Conservation (phyloP, 2,888 invertebrate genomes). For the Drosophila trichaetosa region DNA sequence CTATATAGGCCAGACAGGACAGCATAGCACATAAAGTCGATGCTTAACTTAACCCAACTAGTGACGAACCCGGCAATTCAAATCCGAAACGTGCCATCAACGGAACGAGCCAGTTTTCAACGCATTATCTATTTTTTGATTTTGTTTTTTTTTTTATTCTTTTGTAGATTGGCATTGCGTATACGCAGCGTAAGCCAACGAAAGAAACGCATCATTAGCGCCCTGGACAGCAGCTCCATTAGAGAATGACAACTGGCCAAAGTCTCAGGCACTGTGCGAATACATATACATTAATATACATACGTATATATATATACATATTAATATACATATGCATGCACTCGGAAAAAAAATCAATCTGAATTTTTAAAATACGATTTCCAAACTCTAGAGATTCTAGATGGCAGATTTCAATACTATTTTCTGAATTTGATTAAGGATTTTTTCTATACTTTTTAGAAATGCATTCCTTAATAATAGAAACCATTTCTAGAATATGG, state of each 20-base stretch:
- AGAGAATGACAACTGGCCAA: constrained; percentile 73
- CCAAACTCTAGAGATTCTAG: too few species aligned
- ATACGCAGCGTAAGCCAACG: constrained; percentile 23
- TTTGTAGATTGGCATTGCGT: constrained; percentile 14
- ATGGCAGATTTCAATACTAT: too few species aligned
- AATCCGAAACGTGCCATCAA: constrained; percentile 72
- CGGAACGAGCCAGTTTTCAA: constrained; percentile 23
- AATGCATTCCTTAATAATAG: too few species aligned
- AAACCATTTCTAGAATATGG: too few species aligned
- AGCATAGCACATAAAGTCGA: constrained; percentile 48
- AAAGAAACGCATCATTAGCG: constrained; percentile 75
- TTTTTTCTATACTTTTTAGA: too few species aligned
- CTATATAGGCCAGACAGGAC: constrained; percentile 76
- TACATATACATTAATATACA: neutral
- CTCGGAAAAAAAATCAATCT: neutral
- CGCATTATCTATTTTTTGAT: constrained; percentile 24
- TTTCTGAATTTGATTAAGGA: too few species aligned
- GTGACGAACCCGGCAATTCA: constrained; percentile 58
- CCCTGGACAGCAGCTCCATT: constrained; percentile 64
- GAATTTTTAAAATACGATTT: neutral
- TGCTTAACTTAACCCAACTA: constrained; percentile 41
- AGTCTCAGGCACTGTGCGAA: constrained; percentile 64
- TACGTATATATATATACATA: neutral
- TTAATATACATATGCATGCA: neutral
- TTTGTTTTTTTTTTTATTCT: neutral